A percentile compares a stretch with the other conserved stretches of the same genome.
phyloP scores from a whole-genome alignment of 2,797 vertebrate species.

The Sebastes taczanowskii region DNA sequence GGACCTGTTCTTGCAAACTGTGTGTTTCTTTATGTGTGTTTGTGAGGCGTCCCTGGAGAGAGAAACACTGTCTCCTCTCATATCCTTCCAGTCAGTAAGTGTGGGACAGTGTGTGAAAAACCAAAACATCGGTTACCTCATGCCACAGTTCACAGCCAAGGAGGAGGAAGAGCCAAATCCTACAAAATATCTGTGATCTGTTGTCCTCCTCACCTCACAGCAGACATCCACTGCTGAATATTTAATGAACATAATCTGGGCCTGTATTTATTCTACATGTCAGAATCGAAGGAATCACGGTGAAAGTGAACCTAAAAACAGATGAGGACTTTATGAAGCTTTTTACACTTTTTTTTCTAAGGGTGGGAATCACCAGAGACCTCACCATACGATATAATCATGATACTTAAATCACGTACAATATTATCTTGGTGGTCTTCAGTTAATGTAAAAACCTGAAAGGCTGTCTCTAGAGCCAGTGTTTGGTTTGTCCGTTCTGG shows the following conservation, averaged over 20 bases:
- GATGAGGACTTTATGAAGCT: not conserved
- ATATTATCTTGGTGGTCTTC: too few species aligned
- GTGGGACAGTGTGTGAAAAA: slow-evolving; percentile 19
- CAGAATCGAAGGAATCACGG: not conserved
- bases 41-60: slow-evolving; percentile 10
- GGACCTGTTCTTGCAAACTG: slow-evolving; percentile 24
- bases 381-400: too few species aligned
- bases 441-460: too few species aligned
- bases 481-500: too few species aligned
- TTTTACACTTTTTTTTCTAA: not conserved
- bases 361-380: too few species aligned
- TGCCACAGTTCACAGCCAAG: not conserved
- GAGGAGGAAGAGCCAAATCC: not conserved
- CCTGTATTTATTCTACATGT: not conserved
- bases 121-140: slow-evolving; percentile 26
- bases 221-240: not conserved
- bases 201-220: not conserved
- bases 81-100: slow-evolving; percentile 39
- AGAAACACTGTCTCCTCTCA: slow-evolving; percentile 29
- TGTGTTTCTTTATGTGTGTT: not conserved
- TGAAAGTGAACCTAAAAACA: not conserved
- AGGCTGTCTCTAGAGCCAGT: too few species aligned
- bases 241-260: not conserved
- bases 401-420: too few species aligned
- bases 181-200: not conserved